Evolutionary conservation across 1,140 invertebrate genomes (phyloP).

Genomic region (Zaprionus ornatus): DNA sequence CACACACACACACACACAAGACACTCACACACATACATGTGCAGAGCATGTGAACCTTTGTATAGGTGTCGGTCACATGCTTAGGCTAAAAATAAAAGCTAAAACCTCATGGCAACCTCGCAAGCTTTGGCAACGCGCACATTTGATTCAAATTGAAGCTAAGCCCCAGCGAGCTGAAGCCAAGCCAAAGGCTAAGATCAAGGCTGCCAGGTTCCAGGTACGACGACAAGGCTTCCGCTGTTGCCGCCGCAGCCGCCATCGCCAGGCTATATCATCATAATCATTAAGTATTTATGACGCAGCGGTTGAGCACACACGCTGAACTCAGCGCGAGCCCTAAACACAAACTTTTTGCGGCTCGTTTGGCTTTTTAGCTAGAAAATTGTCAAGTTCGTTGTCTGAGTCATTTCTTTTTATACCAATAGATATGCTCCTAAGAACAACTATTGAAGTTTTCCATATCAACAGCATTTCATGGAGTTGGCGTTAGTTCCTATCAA

Average conservation of each 20-base stretch:
- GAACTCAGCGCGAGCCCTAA: slow-evolving; percentile 46
- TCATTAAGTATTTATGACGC: slow-evolving; percentile 79
- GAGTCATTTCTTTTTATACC: slow-evolving; percentile 60
- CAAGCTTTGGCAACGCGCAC: slow-evolving; percentile 59
- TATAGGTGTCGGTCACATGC: slow-evolving; percentile 67
- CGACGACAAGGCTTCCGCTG: slow-evolving; percentile 22
- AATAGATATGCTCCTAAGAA: neutral
- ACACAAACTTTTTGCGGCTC: slow-evolving; percentile 48
- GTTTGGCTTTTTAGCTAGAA: slow-evolving; percentile 63
- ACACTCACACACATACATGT: neutral
- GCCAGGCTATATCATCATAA: slow-evolving; percentile 54
- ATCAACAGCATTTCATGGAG: neutral
- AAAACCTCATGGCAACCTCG: slow-evolving; percentile 46
- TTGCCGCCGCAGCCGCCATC: slow-evolving; percentile 33
- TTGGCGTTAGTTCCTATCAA: neutral
- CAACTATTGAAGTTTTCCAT: neutral
- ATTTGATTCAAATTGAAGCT: slow-evolving; percentile 81
- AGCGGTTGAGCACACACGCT: slow-evolving; percentile 47
- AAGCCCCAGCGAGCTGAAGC: slow-evolving; percentile 39
- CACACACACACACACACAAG: slow-evolving; percentile 43
- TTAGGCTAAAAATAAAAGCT: slow-evolving; percentile 74
- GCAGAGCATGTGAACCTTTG: slow-evolving; percentile 7
- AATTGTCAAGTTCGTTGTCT: slow-evolving; percentile 65
- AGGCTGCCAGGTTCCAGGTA: slow-evolving; percentile 46
- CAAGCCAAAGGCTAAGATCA: slow-evolving; percentile 56